phyloP scores from a whole-genome alignment of 2,797 vertebrate species.

The Pterois miles region DNA sequence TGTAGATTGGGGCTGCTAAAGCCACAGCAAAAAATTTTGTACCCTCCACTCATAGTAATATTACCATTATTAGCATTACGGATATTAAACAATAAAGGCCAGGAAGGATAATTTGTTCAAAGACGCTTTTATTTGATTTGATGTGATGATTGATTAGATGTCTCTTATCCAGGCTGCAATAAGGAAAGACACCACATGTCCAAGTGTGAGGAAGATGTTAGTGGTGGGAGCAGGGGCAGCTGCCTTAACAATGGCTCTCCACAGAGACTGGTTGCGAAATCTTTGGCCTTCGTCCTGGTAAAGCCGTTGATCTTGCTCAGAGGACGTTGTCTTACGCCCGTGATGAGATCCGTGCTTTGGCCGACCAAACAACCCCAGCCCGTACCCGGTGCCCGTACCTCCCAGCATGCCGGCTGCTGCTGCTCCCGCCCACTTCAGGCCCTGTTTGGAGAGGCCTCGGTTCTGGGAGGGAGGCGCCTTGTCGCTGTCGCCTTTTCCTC shows the following conservation, averaged over 20 bases:
- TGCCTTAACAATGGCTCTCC: constrained; percentile 51
- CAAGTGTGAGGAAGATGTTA: constrained; percentile 51
- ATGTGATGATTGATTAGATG: constrained; percentile 20
- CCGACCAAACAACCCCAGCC: constrained; percentile 76
- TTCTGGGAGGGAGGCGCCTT: constrained; percentile 57
- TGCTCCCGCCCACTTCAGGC: constrained; percentile 79
- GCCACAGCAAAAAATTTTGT: neutral
- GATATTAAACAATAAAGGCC: neutral
- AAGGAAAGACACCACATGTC: constrained; percentile 61
- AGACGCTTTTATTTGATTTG: constrained; percentile 46
- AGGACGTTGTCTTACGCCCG: constrained; percentile 32
- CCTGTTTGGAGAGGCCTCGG: constrained; percentile 67
- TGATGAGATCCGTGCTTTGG: constrained; percentile 58
- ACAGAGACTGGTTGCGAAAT: constrained; percentile 55
- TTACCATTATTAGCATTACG: neutral
- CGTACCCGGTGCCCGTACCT: constrained; percentile 78
- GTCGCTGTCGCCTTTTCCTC: constrained; percentile 42
- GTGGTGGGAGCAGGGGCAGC: constrained; percentile 41
- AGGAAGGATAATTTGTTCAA: constrained; percentile 4
- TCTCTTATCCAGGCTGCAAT: constrained; percentile 64
- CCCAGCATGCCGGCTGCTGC: constrained; percentile 78
- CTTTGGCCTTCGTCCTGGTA: constrained; percentile 49
- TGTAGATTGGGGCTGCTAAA: neutral
- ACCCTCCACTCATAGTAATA: neutral
- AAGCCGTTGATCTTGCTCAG: constrained; percentile 39